Evolutionary conservation across 2,888 invertebrate genomes (phyloP), one percentile per base, ranked within the genome.

Genomic region (Anoncus sp.): DNA sequence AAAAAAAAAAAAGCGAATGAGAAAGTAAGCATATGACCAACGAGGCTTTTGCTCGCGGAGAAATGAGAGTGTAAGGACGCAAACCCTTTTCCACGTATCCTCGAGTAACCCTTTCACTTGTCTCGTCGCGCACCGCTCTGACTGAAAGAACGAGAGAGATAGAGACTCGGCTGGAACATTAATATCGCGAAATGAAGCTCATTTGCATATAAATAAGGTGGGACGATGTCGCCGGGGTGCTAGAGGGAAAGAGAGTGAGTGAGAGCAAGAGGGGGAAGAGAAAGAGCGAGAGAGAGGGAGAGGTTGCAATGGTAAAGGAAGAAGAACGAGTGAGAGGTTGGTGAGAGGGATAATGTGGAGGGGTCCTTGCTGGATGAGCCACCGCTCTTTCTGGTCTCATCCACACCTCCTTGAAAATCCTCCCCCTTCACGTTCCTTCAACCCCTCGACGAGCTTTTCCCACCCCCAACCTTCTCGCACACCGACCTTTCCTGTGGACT

Each of bases 131-230:
- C 16, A 6, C 55, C 10, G 27, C 45, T 22, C 27, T 6, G n/a
- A 24, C 73, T 75, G 75, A 57, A 60, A 60, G 73, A 65, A 69
- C 43, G 73, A 73, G 72, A 43, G 77, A 80, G 78, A 70, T 51
- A 66, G 74, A 62, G 74, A 81, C 79, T 85, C 87, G 85, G 84
- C 45, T 87, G 88, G 89, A 94, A 95, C 95, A 96, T 96, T 95
- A 95, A 95, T 95, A 95, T 95, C 94, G 95, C 94, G 95, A 95
- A 95, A 96, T 95, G 95, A 96, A 96, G 95, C 96, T 96, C 95
- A 96, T 96, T 96, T 96, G 94, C 95, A 96, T 96, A 95, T 96
- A 96, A 96, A 96, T 96, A 96, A 96, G 95, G 95, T 94, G 87
- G 85, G 86, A 90, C 87, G 88, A 85, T 85, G 87, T 85, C 82